Percentiles rank a stretch among this genome's conserved stretches.
Evolutionary conservation across 2,888 invertebrate genomes (phyloP).

Genomic region (Oxystoma pomonae): DNA sequence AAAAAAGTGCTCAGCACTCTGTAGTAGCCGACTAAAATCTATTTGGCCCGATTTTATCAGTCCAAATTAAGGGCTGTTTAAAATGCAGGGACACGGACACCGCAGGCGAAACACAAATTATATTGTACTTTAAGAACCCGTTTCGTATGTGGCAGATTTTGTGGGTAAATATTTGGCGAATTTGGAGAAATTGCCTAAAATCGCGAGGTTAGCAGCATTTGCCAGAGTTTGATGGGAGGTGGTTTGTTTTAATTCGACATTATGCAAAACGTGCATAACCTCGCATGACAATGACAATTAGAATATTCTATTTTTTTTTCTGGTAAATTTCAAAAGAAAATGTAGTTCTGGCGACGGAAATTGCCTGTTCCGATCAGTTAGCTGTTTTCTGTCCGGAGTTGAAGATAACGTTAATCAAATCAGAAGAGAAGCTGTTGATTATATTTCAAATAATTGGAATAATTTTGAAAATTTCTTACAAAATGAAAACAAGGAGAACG

Average conservation of each 20-base stretch:
- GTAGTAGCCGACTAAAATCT: too few relatives aligned
- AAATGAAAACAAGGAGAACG: too few relatives aligned
- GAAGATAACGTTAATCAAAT: too few relatives aligned
- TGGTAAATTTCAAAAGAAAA: too few relatives aligned
- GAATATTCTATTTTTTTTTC: too few relatives aligned
- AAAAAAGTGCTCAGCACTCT: neutral
- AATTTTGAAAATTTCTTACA: too few relatives aligned
- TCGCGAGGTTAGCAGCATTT: neutral
- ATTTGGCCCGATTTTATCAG: neutral
- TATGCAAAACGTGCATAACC: neutral
- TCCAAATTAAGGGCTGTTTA: neutral
- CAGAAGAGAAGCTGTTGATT: too few relatives aligned
- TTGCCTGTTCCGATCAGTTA: too few relatives aligned
- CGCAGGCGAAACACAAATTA: neutral
- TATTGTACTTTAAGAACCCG: neutral
- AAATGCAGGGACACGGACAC: neutral
- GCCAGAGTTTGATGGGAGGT: neutral
- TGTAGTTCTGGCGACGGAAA: too few relatives aligned
- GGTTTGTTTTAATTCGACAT: neutral
- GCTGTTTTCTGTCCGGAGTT: too few relatives aligned
- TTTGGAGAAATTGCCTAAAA: neutral
- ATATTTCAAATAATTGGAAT: too few relatives aligned
- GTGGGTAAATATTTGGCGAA: neutral
- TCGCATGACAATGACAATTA: too few relatives aligned
- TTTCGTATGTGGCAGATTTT: neutral